A percentile compares a stretch with the other conserved stretches of the same genome.
Conservation (phyloP, 2,797 vertebrate species). For the Phoxinus dragarum region DNA sequence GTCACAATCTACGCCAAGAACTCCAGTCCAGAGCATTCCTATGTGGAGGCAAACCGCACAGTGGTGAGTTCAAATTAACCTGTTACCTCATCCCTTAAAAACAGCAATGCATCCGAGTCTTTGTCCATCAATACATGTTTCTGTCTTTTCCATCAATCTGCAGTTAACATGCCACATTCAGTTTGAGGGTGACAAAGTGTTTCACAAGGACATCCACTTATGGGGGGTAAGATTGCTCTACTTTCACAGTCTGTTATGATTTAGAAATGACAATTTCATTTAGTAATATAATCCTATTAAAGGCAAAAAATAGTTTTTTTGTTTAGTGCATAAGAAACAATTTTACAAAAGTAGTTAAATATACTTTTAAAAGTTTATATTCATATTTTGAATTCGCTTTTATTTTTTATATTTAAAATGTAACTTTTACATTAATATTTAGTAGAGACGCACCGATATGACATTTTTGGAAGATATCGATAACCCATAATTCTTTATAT, state of each 20-base stretch:
- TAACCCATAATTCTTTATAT: no score
- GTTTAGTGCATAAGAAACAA: neutral
- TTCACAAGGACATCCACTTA: conserved; percentile 86
- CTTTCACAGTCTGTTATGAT: neutral
- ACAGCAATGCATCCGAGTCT: neutral
- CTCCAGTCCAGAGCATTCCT: conserved; percentile 79
- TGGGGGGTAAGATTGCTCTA: conserved; percentile 86
- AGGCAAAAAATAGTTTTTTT: neutral
- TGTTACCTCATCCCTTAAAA: neutral
- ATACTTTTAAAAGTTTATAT: neutral
- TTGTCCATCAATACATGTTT: neutral
- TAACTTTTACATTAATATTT: no score
- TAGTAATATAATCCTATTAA: neutral
- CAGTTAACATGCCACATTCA: conserved; percentile 85
- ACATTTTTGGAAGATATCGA: no score
- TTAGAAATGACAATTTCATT: neutral
- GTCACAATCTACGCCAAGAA: conserved; percentile 92
- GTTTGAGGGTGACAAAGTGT: conserved; percentile 89
- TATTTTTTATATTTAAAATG: neutral
- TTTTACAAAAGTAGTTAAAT: neutral
- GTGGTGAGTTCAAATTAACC: conserved; percentile 75
- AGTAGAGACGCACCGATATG: no score
- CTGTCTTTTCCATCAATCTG: conserved; percentile 43
- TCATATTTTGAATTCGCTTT: neutral
- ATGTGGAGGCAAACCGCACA: conserved; percentile 85